Evolutionary conservation across 1,140 invertebrate genomes (phyloP).

Genomic region (Drosophila virilis): DNA sequence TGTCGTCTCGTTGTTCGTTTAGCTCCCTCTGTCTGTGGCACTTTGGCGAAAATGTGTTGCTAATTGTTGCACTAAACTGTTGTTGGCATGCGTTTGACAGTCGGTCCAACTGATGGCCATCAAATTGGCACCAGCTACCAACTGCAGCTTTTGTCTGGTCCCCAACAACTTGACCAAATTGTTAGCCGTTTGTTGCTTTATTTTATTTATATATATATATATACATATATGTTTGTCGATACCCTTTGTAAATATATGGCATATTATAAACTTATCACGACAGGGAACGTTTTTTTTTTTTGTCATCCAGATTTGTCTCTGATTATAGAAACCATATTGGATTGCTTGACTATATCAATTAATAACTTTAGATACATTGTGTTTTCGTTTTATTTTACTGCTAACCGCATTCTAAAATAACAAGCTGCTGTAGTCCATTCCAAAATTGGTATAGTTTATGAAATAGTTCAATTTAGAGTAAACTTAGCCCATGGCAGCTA

Average conservation of each 20-base stretch:
- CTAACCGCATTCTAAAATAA: too few relatives aligned
- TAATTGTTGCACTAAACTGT: constrained; percentile 81
- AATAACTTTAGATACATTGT: too few relatives aligned
- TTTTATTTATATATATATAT: not conserved
- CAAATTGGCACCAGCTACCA: constrained; percentile 46
- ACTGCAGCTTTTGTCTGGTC: constrained; percentile 1
- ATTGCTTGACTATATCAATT: too few relatives aligned
- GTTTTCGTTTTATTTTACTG: too few relatives aligned
- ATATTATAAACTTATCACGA: too few relatives aligned
- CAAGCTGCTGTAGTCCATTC: too few relatives aligned
- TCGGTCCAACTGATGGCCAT: constrained; percentile 60
- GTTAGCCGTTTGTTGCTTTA: not conserved
- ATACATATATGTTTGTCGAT: not conserved
- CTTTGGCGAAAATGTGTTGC: constrained; percentile 76
- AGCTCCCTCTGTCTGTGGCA: constrained; percentile 44
- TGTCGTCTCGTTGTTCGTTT: constrained; percentile 2
- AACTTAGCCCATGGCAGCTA: too few relatives aligned
- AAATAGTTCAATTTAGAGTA: too few relatives aligned
- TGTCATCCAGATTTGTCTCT: too few relatives aligned
- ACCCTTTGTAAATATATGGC: not conserved
- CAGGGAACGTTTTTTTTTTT: too few relatives aligned
- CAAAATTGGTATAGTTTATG: too few relatives aligned
- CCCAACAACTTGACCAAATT: constrained; percentile 6
- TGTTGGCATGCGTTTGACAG: constrained; percentile 81
- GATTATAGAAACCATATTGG: too few relatives aligned